Conservation (phyloP, 2,113 vertebrate species). For the Coptodon rendalli region DNA sequence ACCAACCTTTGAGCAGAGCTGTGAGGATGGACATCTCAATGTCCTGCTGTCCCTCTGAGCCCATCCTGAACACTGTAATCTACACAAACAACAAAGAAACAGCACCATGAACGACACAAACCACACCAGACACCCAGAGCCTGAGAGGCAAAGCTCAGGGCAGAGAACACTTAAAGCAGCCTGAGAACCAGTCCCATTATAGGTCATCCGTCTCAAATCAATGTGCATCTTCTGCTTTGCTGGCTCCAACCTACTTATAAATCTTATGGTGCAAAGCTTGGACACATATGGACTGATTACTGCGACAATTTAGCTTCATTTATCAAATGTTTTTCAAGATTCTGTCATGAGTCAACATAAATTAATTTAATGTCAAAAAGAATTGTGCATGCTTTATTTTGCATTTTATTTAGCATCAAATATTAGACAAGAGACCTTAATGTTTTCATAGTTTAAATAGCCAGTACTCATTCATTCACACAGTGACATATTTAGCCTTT, state of each 20-base stretch:
- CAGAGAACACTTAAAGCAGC: background rate
- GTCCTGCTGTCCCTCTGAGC: constrained; percentile 90
- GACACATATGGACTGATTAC: accelerated
- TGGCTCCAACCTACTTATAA: accelerated
- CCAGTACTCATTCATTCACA: background rate
- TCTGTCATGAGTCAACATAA: background rate
- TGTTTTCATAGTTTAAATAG: background rate
- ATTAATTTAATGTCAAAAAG: background rate
- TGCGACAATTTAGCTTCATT: background rate
- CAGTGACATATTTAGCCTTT: background rate
- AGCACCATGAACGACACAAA: constrained; percentile 42
- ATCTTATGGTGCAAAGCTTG: background rate
- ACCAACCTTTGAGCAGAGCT: constrained; percentile 89
- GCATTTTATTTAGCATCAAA: background rate
- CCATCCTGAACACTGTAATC: constrained; percentile 89
- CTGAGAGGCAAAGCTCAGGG: background rate
- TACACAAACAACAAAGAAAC: constrained; percentile 37
- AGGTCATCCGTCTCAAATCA: background rate
- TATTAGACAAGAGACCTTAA: accelerated
- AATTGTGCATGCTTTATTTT: background rate
- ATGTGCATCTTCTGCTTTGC: background rate
- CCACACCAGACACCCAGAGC: accelerated
- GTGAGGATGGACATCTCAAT: constrained; percentile 97
- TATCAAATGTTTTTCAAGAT: background rate
- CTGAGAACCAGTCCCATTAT: accelerated